A percentile compares a stretch with the other conserved stretches of the same genome.
phyloP scores from a whole-genome alignment of 2,113 vertebrate species.

The Hippocampus guttulatus region DNA sequence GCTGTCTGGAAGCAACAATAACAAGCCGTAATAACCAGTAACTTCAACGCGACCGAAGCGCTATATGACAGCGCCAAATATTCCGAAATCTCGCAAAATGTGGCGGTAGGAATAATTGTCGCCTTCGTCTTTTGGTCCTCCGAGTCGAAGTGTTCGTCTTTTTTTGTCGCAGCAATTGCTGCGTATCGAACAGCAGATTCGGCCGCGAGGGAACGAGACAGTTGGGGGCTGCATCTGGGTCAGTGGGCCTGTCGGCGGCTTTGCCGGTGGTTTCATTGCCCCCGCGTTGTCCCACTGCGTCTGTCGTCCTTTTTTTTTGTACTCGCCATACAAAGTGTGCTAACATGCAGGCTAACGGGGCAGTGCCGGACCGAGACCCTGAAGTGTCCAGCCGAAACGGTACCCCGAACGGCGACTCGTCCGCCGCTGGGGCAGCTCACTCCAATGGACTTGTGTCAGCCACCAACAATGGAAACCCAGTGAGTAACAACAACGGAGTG shows the following conservation, averaged over 20 bases:
- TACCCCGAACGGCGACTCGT: conserved; percentile 84
- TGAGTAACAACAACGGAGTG: conserved; percentile 77
- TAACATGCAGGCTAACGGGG: conserved; percentile 91
- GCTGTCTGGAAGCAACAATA: conserved; percentile 77
- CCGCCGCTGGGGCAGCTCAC: conserved; percentile 75
- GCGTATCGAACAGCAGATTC: conserved; percentile 80
- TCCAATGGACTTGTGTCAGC: conserved; percentile 82
- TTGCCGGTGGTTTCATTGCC: conserved; percentile 27
- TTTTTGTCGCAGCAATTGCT: conserved; percentile 77
- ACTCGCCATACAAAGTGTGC: conserved; percentile 38
- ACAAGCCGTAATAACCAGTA: conserved; percentile 54
- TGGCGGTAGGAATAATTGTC: conserved; percentile 74
- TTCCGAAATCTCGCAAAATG: conserved; percentile 68
- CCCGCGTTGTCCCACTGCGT: conserved; percentile 29
- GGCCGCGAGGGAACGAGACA: conserved; percentile 80
- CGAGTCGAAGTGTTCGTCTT: conserved; percentile 73
- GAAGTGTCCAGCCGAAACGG: conserved; percentile 75
- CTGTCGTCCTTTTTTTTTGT: conserved; percentile 31
- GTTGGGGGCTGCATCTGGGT: conserved; percentile 81
- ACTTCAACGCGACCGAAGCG: conserved; percentile 13
- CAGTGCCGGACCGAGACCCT: conserved; percentile 74
- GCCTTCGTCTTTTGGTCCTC: conserved; percentile 77
- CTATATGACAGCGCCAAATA: conserved; percentile 33
- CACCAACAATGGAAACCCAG: conserved; percentile 73
- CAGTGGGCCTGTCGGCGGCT: conserved; percentile 79